phyloP scores from a whole-genome alignment of 2,888 invertebrate species.

The Papilio gigon region DNA sequence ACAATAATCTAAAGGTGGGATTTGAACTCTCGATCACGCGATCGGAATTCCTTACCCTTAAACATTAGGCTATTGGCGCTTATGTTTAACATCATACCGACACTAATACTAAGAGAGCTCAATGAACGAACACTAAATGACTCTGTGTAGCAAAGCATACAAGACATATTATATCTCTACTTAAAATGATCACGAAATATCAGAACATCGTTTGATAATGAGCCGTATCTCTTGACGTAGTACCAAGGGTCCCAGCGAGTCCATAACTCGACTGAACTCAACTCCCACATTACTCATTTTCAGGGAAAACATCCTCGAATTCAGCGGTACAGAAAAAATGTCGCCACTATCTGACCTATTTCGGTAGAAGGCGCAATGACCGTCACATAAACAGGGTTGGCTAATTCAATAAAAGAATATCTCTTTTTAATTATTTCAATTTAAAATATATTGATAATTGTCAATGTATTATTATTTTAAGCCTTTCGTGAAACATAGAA shows the following conservation, averaged over 20 bases:
- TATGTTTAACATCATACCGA: no score
- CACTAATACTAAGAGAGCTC: no score
- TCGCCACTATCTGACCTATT: conserved; percentile 75
- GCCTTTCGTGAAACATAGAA: no score
- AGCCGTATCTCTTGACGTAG: conserved; percentile 36
- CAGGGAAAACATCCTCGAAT: conserved; percentile 63
- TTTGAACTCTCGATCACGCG: no score
- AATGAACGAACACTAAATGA: no score
- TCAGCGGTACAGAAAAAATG: conserved; percentile 68
- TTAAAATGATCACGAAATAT: not conserved
- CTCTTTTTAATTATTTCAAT: not conserved
- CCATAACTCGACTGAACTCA: conserved; percentile 43
- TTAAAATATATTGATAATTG: no score
- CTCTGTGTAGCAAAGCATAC: no score
- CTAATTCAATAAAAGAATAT: conserved; percentile 9
- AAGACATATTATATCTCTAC: no score
- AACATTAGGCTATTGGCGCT: no score
- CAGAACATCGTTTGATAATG: conserved; percentile 28
- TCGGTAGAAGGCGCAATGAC: conserved; percentile 65
- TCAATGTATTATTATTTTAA: no score
- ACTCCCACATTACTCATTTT: conserved; percentile 64
- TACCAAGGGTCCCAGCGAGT: conserved; percentile 41
- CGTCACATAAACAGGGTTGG: conserved; percentile 49
- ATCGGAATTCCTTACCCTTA: no score
- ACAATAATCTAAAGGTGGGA: no score